Evolutionary conservation across 2,113 vertebrate species (phyloP), one percentile per base, ranked within the genome.

Genomic region (Lophius piscatorius): DNA sequence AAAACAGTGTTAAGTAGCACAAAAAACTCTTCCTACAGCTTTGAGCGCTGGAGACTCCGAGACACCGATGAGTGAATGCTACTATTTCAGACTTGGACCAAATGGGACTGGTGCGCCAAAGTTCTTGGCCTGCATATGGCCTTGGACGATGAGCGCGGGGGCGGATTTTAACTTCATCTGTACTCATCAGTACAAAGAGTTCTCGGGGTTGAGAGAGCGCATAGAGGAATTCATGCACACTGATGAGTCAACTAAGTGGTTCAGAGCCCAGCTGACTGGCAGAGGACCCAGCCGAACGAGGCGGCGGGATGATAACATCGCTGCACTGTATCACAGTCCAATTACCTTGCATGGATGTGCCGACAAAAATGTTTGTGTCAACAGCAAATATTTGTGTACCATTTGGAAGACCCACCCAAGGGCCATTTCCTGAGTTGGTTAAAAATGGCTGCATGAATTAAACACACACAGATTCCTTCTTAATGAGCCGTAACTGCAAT

Each of bases 381-480:
- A 82, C 65, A 73, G 78, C 85, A 90, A 89, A 90, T 90, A 90
- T 89, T 89, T 90, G 87, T 67, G 76, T 81, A 71, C 79, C 76
- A 79, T 78, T 84, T 80, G 46, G 66, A 83, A 73, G 84, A 89
- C 85, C 85, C 87, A 82, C 85, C 88, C 88, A 87, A 78, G 78
- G 83, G 81, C 76, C 73, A 80, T 88, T 89, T 90, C 89, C 89
- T 88, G 86, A 85, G 80, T 69, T n/a, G 75, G 76, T 72, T 78
- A 64, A 69, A 52, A 85, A 87, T 84, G 78, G 85, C 78, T 48
- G 78, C 76, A 78, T 74, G 76, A 85, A 88, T 85, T 87, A 83
- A 82, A 78, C 60, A 79, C 56, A 74, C 69, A 80, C 74, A 80
- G 74, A 85, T 49, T 63, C 72, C 52, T 78, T 71, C 63, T 76